Conservation (phyloP, 1,140 invertebrate species). For the Macrobrachium rosenbergii region DNA sequence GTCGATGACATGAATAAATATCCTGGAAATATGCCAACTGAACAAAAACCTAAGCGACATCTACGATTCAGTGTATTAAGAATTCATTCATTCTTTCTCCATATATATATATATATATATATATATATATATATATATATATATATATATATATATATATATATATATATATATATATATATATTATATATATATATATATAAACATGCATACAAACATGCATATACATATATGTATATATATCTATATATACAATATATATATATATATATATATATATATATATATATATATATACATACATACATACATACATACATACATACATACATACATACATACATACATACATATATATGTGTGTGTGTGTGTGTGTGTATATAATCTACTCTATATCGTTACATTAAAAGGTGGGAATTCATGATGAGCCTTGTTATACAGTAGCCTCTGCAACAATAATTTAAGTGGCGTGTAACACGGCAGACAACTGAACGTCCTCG, state of each 20-base stretch:
- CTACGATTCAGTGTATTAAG: not conserved
- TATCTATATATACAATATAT: constrained; percentile 13
- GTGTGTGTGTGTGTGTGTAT: no score
- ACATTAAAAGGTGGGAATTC: no score
- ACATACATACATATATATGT: not conserved
- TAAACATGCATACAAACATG: constrained; percentile 34
- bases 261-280: no score
- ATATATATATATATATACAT: not conserved
- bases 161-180: no score
- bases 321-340: constrained; percentile 8
- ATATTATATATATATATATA: constrained; percentile 34
- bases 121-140: not conserved
- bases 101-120: constrained; percentile 8
- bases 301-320: constrained; percentile 31
- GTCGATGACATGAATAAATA: no score
- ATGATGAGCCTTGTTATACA: no score
- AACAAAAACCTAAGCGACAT: not conserved
- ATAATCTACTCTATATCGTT: not conserved
- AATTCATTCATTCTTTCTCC: not conserved
- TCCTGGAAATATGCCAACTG: no score
- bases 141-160: not conserved
- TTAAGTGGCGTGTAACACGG: no score
- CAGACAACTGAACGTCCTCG: no score
- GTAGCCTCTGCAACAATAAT: no score
- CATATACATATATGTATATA: constrained; percentile 29